Evolutionary conservation across 2,797 vertebrate genomes (phyloP).

Genomic region (Labeo calbasu): DNA sequence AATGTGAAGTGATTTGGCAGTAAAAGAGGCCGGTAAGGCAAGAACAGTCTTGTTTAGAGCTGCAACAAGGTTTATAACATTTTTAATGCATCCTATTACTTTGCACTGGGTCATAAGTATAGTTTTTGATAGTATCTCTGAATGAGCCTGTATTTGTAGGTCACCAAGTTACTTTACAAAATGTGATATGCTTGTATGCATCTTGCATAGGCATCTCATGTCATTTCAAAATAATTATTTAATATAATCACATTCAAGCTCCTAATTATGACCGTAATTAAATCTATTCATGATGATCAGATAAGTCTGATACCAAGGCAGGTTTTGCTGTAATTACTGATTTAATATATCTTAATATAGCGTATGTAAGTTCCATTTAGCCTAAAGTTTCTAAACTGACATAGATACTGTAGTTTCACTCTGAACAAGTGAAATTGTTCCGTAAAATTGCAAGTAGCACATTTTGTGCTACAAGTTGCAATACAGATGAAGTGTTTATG

Average conservation of each 20-base stretch:
- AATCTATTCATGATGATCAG: not conserved
- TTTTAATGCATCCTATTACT: not conserved
- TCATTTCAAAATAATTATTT: not conserved
- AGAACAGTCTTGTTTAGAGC: not conserved
- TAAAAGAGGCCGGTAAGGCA: not conserved
- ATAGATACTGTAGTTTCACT: not conserved
- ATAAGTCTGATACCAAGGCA: not conserved
- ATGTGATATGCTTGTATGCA: not conserved
- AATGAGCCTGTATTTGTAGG: not conserved
- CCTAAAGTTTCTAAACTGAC: not conserved
- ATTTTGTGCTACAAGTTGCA: conserved; percentile 4
- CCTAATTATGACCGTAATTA: not conserved
- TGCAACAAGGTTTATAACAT: not conserved
- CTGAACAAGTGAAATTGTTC: not conserved
- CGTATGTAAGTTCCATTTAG: not conserved
- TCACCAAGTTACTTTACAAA: not conserved
- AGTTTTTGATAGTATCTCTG: not conserved
- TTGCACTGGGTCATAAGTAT: not conserved
- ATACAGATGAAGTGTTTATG: conserved; percentile 24
- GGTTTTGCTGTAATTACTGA: not conserved
- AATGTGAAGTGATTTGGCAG: not conserved
- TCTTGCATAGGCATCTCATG: not conserved
- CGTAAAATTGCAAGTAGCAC: not conserved
- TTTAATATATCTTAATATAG: not conserved
- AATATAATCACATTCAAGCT: not conserved